Evolutionary conservation across 1,140 invertebrate species (phyloP).

Genomic region (Platorchestia sp.): DNA sequence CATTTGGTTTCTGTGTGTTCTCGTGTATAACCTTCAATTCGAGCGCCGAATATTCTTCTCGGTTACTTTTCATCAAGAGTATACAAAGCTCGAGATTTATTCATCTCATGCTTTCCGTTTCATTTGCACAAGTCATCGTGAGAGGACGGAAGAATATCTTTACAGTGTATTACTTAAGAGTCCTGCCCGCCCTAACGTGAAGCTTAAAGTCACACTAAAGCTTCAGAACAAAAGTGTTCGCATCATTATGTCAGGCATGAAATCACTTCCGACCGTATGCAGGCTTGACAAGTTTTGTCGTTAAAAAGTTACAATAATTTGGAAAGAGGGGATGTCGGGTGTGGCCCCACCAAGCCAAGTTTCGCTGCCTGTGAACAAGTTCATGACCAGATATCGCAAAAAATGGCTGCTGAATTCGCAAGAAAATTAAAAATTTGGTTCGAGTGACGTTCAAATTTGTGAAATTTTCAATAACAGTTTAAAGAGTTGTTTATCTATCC

Average conservation of each 20-base stretch:
- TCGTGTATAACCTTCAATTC: too few relatives aligned
- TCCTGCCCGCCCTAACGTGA: not conserved
- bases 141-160: too few relatives aligned
- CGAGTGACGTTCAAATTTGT: not conserved
- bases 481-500: not conserved
- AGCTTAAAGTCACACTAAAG: not conserved
- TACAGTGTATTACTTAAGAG: not conserved
- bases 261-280: constrained; percentile 22
- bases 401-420: not conserved
- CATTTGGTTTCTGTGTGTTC: too few relatives aligned
- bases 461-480: not conserved
- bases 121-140: too few relatives aligned
- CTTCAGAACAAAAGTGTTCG: not conserved
- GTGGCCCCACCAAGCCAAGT: not conserved
- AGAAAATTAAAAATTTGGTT: not conserved
- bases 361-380: not conserved
- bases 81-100: too few relatives aligned
- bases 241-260: constrained; percentile 20
- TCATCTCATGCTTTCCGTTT: too few relatives aligned
- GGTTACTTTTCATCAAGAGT: too few relatives aligned
- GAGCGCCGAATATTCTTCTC: too few relatives aligned
- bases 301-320: not conserved
- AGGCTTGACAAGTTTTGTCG: constrained; percentile 42
- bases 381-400: not conserved
- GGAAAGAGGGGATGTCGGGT: not conserved